Conservation (phyloP, 2,888 invertebrate genomes). For the Seira sanloemensis region DNA sequence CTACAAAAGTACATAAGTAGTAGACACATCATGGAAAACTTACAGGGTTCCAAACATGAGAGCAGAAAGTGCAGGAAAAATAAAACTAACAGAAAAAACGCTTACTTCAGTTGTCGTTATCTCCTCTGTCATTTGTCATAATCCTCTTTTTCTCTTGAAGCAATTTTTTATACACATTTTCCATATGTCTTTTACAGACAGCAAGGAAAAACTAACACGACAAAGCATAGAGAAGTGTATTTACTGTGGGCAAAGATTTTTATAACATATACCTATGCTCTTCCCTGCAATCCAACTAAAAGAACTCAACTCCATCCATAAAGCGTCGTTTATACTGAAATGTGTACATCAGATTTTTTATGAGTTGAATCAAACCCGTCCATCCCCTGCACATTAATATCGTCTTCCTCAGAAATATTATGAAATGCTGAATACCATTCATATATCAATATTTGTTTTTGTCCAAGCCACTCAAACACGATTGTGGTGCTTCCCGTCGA, state of each 20-base stretch:
- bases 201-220: conserved; percentile 52
- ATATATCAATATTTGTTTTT: neutral
- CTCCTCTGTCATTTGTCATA: conserved; percentile 64
- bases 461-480: neutral
- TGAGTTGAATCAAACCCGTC: neutral
- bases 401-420: neutral
- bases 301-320: no score
- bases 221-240: conserved; percentile 34
- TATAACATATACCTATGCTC: neutral
- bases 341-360: no score
- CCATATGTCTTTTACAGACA: conserved; percentile 65
- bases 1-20: neutral
- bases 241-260: neutral
- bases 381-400: neutral
- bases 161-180: conserved; percentile 64
- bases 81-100: conserved; percentile 49
- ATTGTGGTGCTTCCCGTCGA: neutral
- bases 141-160: conserved; percentile 62
- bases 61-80: conserved; percentile 31
- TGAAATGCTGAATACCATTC: neutral
- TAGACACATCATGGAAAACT: conserved; percentile 20
- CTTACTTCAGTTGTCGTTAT: conserved; percentile 63
- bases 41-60: no score
- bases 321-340: neutral
- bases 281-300: no score